Evolutionary conservation across 1,140 invertebrate species (phyloP), one percentile per base, ranked within the genome.

Genomic region (Leptoteleia sp.): DNA sequence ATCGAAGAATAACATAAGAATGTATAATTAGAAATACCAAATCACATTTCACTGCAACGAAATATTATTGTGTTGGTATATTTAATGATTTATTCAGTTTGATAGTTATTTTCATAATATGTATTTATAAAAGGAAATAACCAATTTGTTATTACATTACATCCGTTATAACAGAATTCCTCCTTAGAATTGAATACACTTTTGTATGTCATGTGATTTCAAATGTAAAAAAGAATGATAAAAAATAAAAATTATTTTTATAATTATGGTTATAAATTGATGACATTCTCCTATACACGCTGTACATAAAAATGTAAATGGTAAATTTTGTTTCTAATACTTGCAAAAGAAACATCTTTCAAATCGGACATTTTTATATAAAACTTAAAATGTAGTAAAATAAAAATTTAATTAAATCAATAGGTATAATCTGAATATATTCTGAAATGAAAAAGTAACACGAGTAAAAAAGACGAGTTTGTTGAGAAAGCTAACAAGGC

Each of bases 181-280:
- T 65, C 15, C 33, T 19, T 19, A 65, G 40, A 65, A 17, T 52
- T 13, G 47, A 52, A 43, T 65, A 52, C 45, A 50, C 8, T 65
- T 42, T 65, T 52, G 29, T 61, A 65, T 52, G n/a, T 13, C 11
- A 43, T 27, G 15, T 42, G 27, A 43, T 42, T 52, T 22, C 1
- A 57, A 33, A 33, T 59, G 45, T 45, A 16, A 48, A 71, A 59
- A 7, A 42, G n/a, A 61, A 37, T 50, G 11, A 22, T 48, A 35
- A 61, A 50, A 50, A 78, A 78, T 61, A 43, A 62, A 61, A 61
- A 29, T 47, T 78, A 78, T 78, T 78, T 78, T 78, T 78, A 27
- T 78, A 78, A 57, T 16, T 8, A 3, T 3, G 19, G 38, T 19
- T 19, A 1, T 1, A 7, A 16, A 16, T 38, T n/a, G n/a, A n/a